A percentile compares a stretch with the other conserved stretches of the same genome.
Conservation (phyloP, 2,113 vertebrate genomes). For the Numida meleagris region DNA sequence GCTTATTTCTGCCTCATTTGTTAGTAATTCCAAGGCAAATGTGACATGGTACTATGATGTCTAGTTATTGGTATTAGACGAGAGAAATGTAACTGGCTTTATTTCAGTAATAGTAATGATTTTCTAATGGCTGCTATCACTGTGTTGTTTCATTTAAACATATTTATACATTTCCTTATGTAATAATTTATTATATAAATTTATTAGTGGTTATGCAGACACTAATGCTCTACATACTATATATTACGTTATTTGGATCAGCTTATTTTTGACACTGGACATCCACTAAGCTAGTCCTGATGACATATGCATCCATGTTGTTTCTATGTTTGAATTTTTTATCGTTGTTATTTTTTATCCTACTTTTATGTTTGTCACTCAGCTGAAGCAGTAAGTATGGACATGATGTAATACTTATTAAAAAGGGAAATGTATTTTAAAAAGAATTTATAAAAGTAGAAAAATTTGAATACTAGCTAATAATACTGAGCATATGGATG, state of each 20-base stretch:
- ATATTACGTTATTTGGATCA: neutral
- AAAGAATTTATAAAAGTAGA: neutral
- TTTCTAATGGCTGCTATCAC: neutral
- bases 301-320: neutral
- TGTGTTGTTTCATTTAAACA: neutral
- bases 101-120: neutral
- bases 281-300: neutral
- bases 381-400: neutral
- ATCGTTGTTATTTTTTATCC: neutral
- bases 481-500: neutral
- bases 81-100: accelerated
- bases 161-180: neutral
- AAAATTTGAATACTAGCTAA: neutral
- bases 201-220: neutral
- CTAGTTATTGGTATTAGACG: neutral
- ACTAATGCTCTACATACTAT: neutral
- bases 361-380: neutral
- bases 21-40: neutral
- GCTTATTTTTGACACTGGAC: neutral
- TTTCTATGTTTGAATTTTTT: neutral
- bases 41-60: neutral
- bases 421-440: neutral
- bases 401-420: neutral
- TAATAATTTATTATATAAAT: neutral
- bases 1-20: neutral